Evolutionary conservation across 2,113 vertebrate genomes (phyloP).

Genomic region (Crotophaga sulcirostris): DNA sequence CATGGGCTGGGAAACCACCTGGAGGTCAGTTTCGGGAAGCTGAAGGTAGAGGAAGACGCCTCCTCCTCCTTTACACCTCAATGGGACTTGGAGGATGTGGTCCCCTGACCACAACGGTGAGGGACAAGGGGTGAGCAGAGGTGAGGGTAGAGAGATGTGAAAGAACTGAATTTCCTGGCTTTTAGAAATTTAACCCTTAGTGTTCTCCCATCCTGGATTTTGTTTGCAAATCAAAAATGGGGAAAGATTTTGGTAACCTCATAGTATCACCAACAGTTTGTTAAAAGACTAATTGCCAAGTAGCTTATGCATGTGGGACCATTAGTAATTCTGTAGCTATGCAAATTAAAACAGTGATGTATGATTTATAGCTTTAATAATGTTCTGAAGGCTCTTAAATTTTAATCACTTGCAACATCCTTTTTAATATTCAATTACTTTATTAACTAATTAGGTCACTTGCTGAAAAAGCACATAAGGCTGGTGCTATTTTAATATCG

Average conservation of each 20-base stretch:
- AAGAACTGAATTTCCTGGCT: background rate
- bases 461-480: conserved; percentile 86
- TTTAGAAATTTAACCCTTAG: conserved; percentile 12
- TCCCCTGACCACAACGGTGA: background rate
- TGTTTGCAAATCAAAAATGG: conserved; percentile 51
- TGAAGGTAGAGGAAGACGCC: background rate
- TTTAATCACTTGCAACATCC: conserved; percentile 89
- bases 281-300: conserved; percentile 83
- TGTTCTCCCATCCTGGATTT: background rate
- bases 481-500: conserved; percentile 84
- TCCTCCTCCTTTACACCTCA: background rate
- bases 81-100: background rate
- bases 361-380: conserved; percentile 90
- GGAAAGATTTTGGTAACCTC: conserved; percentile 66
- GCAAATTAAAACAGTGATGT: conserved; percentile 89
- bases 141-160: background rate
- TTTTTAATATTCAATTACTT: conserved; percentile 91
- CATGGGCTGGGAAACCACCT: background rate
- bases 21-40: background rate
- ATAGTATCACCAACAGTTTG: conserved; percentile 78
- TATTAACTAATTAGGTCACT: conserved; percentile 91
- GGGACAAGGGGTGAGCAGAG: background rate
- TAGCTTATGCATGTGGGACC: conserved; percentile 77
- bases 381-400: conserved; percentile 88
- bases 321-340: conserved; percentile 84